Base-by-base conservation (phyloP, 2,797 vertebrate genomes). In the Serranus cabrilla region DNA sequence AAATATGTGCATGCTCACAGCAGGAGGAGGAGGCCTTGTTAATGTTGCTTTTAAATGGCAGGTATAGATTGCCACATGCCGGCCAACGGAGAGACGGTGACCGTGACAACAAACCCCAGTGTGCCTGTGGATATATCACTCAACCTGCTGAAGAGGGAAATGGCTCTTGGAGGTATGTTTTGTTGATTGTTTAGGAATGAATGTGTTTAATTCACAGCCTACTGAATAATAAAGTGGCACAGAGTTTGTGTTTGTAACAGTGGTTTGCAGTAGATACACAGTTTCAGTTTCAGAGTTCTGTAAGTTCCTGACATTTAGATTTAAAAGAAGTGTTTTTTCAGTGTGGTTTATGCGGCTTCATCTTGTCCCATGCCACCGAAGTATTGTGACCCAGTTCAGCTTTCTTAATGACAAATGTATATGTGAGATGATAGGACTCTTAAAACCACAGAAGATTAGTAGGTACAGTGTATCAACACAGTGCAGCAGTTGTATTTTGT, bases 101-200 rank as follows among this genome's bases (percentile, higher is more conserved):
- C 95, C 0, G 83, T 99, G 57, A 91, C 94, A 1, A 99, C 98
- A 0, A 98, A 97, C 82, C 98, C 98, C 79, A 96, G 96, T 76
- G 98, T 99, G 20, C 98, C 98, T 0, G 97, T 98, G 81, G 98
- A 99, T 71, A 97, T 99, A 51, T 98, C 98, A 0, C 93, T 99
- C 76, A 97, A 96, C 42, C 94, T 99, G 66, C 93, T 99, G 31
- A 99, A 99, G 89, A 96, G 97, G 80, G 98, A 99, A 83, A 95
- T 96, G 74, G 93, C 95, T 0, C 95, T 97, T 1, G 97, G 97
- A 97, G 96, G 95, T 96, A 43, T 0, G 50, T 60, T 43, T 7
- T 13, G 4, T n/a, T 50, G 4, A 7, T 21, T 1, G 13, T 52
- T 57, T 7, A 21, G 17, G 18, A 52, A n/a, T 21, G 1, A 6